phyloP scores from a whole-genome alignment of 2,797 vertebrate genomes.

The Chloroceryle amazona region DNA sequence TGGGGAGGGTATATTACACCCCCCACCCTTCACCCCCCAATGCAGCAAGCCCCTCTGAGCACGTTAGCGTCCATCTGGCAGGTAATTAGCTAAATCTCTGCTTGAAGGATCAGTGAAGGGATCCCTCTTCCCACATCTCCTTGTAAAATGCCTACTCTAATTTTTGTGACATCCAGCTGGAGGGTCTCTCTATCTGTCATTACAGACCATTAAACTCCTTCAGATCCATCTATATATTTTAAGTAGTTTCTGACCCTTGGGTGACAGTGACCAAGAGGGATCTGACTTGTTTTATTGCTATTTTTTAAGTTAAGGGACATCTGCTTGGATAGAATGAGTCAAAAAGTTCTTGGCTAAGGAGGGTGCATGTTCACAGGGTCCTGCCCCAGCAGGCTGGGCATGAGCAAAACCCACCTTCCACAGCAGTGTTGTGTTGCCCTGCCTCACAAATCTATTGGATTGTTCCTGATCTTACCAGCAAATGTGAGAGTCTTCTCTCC shows the following conservation, averaged over 20 bases:
- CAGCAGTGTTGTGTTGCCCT: neutral
- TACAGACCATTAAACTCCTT: conserved; percentile 53
- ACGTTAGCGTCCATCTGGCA: neutral
- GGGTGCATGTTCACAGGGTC: neutral
- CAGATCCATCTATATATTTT: neutral
- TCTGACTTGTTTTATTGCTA: neutral
- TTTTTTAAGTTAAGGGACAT: neutral
- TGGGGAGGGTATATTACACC: neutral
- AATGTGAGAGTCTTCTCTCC: neutral
- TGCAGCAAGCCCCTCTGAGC: neutral
- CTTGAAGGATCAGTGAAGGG: neutral
- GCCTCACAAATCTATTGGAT: neutral
- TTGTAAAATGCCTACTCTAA: neutral
- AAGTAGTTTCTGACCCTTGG: conserved; percentile 16
- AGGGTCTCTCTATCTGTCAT: conserved; percentile 15
- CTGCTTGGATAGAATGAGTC: neutral
- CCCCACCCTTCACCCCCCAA: neutral
- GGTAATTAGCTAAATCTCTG: neutral
- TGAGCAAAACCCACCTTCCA: neutral
- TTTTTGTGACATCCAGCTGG: conserved; percentile 43
- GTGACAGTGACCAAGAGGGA: neutral
- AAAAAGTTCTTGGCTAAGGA: neutral
- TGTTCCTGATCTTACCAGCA: neutral
- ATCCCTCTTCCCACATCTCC: conserved; percentile 23
- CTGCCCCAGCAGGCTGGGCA: neutral